These are phyloP conservation scores for Cyprinella venusta DNA, from an alignment of 2,797 vertebrate genomes.

Conservation along the genomic window DNA sequence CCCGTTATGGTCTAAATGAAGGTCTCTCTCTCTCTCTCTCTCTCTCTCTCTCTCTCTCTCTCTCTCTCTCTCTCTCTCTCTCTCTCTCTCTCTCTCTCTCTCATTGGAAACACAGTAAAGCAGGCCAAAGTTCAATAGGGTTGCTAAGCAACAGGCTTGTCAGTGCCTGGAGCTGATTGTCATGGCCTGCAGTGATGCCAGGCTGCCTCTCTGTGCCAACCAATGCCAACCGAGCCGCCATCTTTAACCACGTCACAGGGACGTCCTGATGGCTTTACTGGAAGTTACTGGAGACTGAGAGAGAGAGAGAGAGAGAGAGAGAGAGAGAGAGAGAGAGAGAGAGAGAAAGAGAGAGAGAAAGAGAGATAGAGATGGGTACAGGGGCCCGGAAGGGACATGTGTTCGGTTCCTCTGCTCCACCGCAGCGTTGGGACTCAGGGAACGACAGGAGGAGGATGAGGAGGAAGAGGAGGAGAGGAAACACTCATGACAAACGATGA, in stretches of 20 bases:
- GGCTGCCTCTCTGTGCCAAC: constrained; percentile 58
- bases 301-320: neutral
- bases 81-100: constrained; percentile 14
- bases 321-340: neutral
- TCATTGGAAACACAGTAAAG: constrained; percentile 55
- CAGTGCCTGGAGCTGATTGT: constrained; percentile 62
- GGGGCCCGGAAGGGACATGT: neutral
- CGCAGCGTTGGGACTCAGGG: neutral
- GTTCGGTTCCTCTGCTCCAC: neutral
- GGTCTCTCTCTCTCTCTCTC: neutral
- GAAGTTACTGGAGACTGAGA: neutral
- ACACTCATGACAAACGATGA: neutral
- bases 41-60: constrained; percentile 17
- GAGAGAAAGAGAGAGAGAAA: neutral
- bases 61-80: constrained; percentile 9
- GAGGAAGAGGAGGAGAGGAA: constrained; percentile 15
- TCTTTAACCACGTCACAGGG: constrained; percentile 40
- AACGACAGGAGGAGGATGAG: constrained; percentile 2
- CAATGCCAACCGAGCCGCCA: constrained; percentile 57
- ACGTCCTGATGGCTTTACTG: neutral
- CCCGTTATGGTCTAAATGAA: neutral
- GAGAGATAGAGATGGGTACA: neutral
- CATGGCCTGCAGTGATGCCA: constrained; percentile 63
- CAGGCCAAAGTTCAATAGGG: constrained; percentile 64
- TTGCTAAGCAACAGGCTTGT: constrained; percentile 65